Evolutionary conservation across 1,140 invertebrate species (phyloP), one percentile per base, ranked within the genome.

Genomic region (Dreissena polymorpha): DNA sequence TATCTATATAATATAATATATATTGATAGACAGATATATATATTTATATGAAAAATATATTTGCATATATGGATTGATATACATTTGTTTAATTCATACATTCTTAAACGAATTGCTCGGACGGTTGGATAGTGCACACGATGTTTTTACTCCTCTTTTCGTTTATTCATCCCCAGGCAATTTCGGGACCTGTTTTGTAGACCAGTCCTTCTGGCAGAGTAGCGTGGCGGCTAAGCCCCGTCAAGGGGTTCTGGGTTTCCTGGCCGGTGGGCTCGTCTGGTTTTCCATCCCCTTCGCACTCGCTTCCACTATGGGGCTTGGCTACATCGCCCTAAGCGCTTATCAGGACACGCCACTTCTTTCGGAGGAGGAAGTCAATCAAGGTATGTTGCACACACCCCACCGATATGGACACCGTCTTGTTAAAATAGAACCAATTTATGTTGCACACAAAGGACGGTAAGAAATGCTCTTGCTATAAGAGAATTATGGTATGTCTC

Each of bases 151-250:
- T 39, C 39, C 8, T 39, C 39, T 60, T 60, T 60, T 60, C 21
- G 2, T 18, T 23, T n/a, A 60, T 60, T 23, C 57, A 27, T 60
- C 39, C 12, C 3, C 79, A 91, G 92, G 93, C 23, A 93, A 93
- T 76, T 94, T 94, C 85, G 93, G 92, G 10, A 92, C 93, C 14
- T 90, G 93, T 1, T 93, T 93, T 86, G 92, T 93, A 12, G 93
- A 94, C 86, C 93, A 94, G 86, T 91, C 92, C 2, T 93, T 92
- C 79, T 93, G 92, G 93, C 93, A 94, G 84, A 90, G 90, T 77
- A 88, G 88, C 21, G 92, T 93, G 12, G 91, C 93, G 12, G 88
- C 92, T 23, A 93, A 93, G 86, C 93, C 92, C 10, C 88, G 87
- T 39, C 86, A 92, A 65, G 92, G 92, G 18, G 92, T 92, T 18